A percentile compares a stretch with the other conserved stretches of the same genome.
Evolutionary conservation across 2,888 invertebrate genomes (phyloP).

Genomic region (Camponotus fellah): DNA sequence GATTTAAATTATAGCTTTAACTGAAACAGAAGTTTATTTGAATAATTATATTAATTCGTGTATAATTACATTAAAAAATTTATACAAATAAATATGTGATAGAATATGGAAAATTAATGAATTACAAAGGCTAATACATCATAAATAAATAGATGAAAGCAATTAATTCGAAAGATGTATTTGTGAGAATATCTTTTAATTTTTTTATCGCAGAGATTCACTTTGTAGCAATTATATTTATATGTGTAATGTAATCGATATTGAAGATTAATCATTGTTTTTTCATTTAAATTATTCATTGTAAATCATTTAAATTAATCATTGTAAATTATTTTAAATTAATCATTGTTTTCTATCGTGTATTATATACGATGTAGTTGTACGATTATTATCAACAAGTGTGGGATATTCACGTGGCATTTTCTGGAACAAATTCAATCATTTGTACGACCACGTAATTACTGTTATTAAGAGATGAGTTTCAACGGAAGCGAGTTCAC

Average conservation of each 20-base stretch:
- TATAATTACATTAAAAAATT: not conserved
- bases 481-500: not conserved
- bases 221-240: not conserved
- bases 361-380: not conserved
- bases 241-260: conserved; percentile 2
- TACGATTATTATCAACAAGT: not conserved
- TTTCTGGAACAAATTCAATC: not conserved
- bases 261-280: not conserved
- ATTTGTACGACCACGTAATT: not conserved
- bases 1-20: not conserved
- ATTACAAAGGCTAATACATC: not conserved
- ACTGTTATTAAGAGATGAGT: conserved; percentile 5
- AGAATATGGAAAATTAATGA: conserved; percentile 3
- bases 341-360: not conserved
- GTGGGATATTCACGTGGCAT: not conserved
- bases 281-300: too few species aligned
- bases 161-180: conserved; percentile 3
- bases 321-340: too few species aligned
- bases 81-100: not conserved
- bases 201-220: not conserved
- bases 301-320: too few species aligned
- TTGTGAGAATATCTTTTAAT: not conserved
- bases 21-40: conserved; percentile 2
- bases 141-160: not conserved
- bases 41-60: not conserved